Base-by-base conservation (phyloP, 2,888 invertebrate species). In the Drosophila fungiperda region DNA sequence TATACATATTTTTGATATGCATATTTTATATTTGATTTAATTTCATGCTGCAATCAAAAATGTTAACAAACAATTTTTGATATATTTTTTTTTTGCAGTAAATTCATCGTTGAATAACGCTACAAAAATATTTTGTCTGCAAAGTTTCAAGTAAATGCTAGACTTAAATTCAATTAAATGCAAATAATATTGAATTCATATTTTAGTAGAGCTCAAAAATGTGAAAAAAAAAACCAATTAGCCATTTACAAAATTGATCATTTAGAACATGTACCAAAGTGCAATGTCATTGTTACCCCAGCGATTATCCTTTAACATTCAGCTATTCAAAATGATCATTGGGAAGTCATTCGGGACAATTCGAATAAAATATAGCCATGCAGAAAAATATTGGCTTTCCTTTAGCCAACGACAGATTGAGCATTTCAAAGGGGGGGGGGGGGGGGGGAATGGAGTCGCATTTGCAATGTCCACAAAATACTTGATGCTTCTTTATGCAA, bases 381-480 rank as follows among this genome's bases (percentile, higher is more conserved):
- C 20, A n/a, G 32, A 29, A 54, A 33, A 33, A 20, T 57, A 35
- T 58, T 58, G 60, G 72, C 11, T 40, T 50, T 49, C 26, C 52
- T 52, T 60, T 72, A 7, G 15, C 50, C 32, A 29, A 9, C 12
- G 33, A 20, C 29, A 38, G 50, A 32, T 33, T 20, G 42, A 32
- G 26, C 29, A 26, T 32, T 42, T 9, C 17, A 48, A 49, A n/a
- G n/a, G n/a, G n/a, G n/a, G n/a, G n/a, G n/a, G n/a, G n/a, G n/a
- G n/a, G n/a, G n/a, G n/a, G n/a, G n/a, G n/a, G n/a, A n/a, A n/a
- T n/a, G n/a, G 20, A 32, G 15, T 55, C 20, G 60, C 50, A 49
- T 73, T 58, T 73, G 68, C 64, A 81, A 55, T 68, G 33, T 67
- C 36, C 53, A 64, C 57, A 81, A 70, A 73, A 62, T 62, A 60